Percentiles rank a stretch among this genome's conserved stretches.
phyloP scores from a whole-genome alignment of 2,113 vertebrate genomes.

The Pristiophorus japonicus region DNA sequence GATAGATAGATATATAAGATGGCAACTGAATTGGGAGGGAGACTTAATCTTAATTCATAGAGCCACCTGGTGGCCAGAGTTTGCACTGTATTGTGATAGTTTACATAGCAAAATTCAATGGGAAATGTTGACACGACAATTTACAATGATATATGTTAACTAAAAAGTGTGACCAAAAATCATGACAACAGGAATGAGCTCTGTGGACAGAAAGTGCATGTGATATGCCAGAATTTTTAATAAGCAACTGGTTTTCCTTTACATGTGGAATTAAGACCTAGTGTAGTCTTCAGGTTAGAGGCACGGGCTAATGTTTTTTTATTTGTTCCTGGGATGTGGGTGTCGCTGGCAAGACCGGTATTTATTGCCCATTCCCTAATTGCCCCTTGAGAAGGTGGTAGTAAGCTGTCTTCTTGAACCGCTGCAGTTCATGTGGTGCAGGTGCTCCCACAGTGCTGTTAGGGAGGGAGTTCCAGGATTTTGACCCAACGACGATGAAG shows the following conservation, averaged over 20 bases:
- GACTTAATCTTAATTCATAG: not conserved
- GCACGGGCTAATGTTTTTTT: not conserved
- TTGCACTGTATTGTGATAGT: not conserved
- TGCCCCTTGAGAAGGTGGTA: no score
- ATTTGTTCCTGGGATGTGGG: no score
- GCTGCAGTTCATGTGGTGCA: no score
- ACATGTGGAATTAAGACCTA: not conserved
- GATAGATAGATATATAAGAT: not conserved
- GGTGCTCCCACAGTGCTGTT: no score
- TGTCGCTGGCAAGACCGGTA: not conserved
- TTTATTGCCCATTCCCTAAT: no score
- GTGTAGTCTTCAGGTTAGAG: not conserved
- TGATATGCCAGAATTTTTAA: not conserved
- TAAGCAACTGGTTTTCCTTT: not conserved
- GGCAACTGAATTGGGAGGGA: not conserved
- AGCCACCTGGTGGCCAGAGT: not conserved
- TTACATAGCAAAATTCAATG: not conserved
- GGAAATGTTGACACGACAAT: not conserved
- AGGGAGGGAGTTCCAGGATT: no score
- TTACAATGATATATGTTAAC: not conserved
- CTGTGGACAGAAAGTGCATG: not conserved
- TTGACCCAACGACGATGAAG: no score
- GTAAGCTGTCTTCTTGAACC: no score
- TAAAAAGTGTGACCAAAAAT: not conserved
- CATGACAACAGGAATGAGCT: not conserved